These are phyloP conservation scores for Urocitellus parryii DNA, from an alignment of 2,113 vertebrate species.

Conservation along the genomic window DNA sequence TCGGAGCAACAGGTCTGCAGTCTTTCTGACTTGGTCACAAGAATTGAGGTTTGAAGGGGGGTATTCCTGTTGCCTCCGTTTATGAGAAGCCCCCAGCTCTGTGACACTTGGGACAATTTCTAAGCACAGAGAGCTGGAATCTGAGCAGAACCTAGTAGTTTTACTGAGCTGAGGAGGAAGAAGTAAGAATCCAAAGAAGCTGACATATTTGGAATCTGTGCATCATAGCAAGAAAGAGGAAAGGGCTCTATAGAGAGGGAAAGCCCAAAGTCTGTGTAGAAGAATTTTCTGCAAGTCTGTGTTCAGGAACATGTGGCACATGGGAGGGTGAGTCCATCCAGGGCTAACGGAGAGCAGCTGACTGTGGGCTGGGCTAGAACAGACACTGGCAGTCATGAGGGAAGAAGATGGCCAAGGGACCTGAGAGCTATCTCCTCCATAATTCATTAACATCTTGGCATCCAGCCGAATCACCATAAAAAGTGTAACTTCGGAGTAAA, in stretches of 20 bases:
- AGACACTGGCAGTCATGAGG: not conserved
- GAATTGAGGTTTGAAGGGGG: no score
- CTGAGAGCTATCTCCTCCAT: not conserved
- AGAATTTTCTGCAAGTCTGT: not conserved
- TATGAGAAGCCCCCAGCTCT: no score
- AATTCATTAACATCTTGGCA: not conserved
- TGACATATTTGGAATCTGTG: not conserved
- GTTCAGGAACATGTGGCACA: not conserved
- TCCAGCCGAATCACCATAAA: not conserved
- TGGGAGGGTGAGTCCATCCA: fast-evolving
- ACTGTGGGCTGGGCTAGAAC: not conserved
- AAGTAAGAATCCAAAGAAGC: not conserved
- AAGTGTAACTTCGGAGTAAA: not conserved
- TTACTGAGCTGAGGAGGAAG: not conserved
- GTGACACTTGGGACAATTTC: not conserved
- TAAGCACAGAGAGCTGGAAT: not conserved
- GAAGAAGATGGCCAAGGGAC: not conserved
- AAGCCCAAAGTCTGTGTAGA: not conserved
- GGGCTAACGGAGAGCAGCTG: not conserved
- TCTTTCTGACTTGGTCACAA: no score
- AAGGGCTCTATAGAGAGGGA: no score
- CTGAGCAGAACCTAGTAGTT: not conserved
- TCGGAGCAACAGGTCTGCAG: no score
- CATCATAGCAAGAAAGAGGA: not conserved
- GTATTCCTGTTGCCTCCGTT: no score